Evolutionary conservation across 2,888 invertebrate genomes (phyloP).

Genomic region (Epirrhoe alternata): DNA sequence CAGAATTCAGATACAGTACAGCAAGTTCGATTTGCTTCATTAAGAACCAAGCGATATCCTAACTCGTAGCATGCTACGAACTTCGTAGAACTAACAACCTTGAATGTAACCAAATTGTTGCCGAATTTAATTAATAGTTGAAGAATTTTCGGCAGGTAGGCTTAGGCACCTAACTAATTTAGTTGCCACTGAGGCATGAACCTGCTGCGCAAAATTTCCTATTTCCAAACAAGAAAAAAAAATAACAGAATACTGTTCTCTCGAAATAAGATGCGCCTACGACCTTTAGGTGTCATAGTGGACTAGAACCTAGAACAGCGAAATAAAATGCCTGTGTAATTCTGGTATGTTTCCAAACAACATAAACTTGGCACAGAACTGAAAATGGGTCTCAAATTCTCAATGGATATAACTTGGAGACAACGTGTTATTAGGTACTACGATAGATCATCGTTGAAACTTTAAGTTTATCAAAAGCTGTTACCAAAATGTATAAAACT

Average conservation of each 20-base stretch:
- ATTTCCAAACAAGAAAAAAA: neutral
- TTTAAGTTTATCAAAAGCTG: neutral
- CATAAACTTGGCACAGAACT: slow-evolving; percentile 37
- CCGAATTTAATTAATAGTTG: neutral
- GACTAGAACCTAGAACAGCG: slow-evolving; percentile 18
- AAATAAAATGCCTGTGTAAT: slow-evolving; percentile 33
- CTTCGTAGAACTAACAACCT: neutral
- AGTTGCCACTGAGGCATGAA: neutral
- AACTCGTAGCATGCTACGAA: slow-evolving; percentile 1
- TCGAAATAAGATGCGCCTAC: neutral
- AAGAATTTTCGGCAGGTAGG: too few relatives aligned
- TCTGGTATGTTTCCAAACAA: slow-evolving; percentile 40
- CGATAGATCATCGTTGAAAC: neutral
- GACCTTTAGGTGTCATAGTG: neutral
- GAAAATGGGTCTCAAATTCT: slow-evolving; percentile 34
- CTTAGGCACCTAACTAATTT: too few relatives aligned
- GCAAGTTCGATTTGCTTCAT: too few relatives aligned
- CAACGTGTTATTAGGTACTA: neutral
- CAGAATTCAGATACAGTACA: too few relatives aligned
- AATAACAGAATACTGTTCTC: too few relatives aligned
- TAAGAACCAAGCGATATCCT: too few relatives aligned
- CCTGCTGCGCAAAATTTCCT: neutral
- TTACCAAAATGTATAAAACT: too few relatives aligned
- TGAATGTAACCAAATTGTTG: neutral
- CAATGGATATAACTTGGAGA: slow-evolving; percentile 4